These are phyloP conservation scores for Alligator mississippiensis DNA, from an alignment of 2,113 vertebrate genomes.

Conservation along the genomic window DNA sequence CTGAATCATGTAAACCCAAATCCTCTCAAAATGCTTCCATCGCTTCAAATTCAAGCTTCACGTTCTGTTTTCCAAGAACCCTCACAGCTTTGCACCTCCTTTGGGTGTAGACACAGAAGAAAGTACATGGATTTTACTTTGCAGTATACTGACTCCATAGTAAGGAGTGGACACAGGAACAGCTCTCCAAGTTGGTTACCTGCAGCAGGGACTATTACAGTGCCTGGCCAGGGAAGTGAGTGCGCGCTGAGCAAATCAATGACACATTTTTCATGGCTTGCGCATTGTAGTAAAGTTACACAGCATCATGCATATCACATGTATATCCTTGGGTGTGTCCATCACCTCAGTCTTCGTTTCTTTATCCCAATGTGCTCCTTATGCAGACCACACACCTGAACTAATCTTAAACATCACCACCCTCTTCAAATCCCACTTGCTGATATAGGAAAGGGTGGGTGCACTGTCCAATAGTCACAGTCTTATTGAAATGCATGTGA, in stretches of 20 bases:
- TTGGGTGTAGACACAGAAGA: too few relatives aligned
- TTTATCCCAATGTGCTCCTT: neutral
- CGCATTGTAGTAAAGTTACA: too few relatives aligned
- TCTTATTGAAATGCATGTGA: neutral
- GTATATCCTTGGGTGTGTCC: too few relatives aligned
- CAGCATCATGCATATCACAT: too few relatives aligned
- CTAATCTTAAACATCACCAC: neutral
- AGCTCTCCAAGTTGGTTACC: too few relatives aligned
- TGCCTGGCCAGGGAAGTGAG: too few relatives aligned
- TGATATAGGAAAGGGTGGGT: fast-evolving
- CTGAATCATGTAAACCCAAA: neutral
- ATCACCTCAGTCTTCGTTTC: neutral
- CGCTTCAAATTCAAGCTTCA: neutral
- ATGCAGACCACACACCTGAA: neutral
- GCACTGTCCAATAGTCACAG: neutral
- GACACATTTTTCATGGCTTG: too few relatives aligned
- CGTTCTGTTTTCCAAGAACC: neutral
- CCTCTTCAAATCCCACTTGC: neutral
- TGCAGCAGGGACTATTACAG: too few relatives aligned
- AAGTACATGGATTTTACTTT: too few relatives aligned
- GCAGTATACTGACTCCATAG: too few relatives aligned
- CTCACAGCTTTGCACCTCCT: neutral
- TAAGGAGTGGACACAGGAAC: too few relatives aligned
- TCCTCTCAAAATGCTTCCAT: neutral
- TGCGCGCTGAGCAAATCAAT: too few relatives aligned